Evolutionary conservation across 2,888 invertebrate genomes (phyloP), one percentile per base, ranked within the genome.

Genomic region (Sicus ferrugineus): DNA sequence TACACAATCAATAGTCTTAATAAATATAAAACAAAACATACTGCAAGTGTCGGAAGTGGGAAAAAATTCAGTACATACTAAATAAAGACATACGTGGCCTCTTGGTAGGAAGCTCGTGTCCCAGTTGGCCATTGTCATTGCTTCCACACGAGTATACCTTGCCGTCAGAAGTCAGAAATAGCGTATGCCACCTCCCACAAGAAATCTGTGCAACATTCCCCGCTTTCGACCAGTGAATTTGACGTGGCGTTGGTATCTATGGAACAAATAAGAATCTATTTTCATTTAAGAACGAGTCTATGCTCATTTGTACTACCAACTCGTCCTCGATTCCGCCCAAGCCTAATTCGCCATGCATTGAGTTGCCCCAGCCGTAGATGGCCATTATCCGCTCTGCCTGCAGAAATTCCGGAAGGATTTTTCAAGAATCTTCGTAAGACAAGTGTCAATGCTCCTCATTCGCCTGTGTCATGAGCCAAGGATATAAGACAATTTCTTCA

Each of bases 51-150:
- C 3, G 14, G 11, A 54, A 19, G 2, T 21, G 28, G 16, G 6
- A 54, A 11, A 54, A 38, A 42, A 72, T 70, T 74, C 68, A 73
- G 81, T 85, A 89, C 88, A 88, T 89, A 88, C 88, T 86, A 88
- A 88, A 88, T 79, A 81, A 73, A 79, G 87, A 89, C 89, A 87
- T 89, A 90, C 90, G 89, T 86, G 90, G 89, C 87, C 89, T 87
- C 87, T 89, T 90, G 79, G 88, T 87, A 54, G 89, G 87, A 77
- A 88, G 86, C 38, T 88, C 87, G 79, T 93, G 93, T 5, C 97
- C 98, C 67, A 98, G 88, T 83, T 98, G 98, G 1, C 96, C 95
- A 78, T 90, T 90, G 80, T 96, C 96, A 87, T 98, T 98, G 81
- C 89, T 93, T 1, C 98, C 98, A 87, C 97, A 97, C 2, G 96